Evolutionary conservation across 2,113 vertebrate genomes (phyloP).

Genomic region (Tenebrosternarchus preto): DNA sequence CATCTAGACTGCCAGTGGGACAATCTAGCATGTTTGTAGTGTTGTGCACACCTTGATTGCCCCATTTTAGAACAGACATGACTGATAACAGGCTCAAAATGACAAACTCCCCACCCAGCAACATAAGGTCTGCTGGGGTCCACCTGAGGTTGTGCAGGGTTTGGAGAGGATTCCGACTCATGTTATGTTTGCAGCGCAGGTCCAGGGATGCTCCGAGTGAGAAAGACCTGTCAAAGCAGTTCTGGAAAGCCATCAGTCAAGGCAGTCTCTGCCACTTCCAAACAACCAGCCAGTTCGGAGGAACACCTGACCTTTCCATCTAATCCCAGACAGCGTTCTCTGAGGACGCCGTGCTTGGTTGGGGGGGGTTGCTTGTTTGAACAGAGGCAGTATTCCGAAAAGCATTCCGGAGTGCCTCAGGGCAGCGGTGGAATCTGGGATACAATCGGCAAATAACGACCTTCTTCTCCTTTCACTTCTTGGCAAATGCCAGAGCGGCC

Average conservation of each 20-base stretch:
- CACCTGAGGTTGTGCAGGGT: conserved; percentile 10
- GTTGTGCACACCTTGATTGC: neutral
- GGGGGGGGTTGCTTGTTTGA: conserved; percentile 33
- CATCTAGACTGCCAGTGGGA: conserved; percentile 32
- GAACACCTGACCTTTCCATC: conserved; percentile 37
- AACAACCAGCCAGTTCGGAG: conserved; percentile 24
- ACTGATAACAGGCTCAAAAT: conserved; percentile 23
- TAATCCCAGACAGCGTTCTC: conserved; percentile 24
- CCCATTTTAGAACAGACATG: neutral
- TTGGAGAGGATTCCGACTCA: conserved; percentile 12
- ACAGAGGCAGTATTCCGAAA: neutral
- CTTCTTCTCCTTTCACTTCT: no score
- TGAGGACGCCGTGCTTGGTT: neutral
- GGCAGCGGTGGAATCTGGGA: neutral
- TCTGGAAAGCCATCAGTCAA: conserved; percentile 44
- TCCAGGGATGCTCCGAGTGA: neutral
- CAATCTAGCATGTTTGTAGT: conserved; percentile 40
- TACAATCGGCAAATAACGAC: no score
- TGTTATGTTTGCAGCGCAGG: conserved; percentile 7
- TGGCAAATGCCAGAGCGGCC: neutral
- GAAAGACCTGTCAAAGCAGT: conserved; percentile 19
- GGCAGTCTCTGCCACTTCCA: conserved; percentile 2
- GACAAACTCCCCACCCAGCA: conserved; percentile 32
- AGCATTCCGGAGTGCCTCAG: neutral
- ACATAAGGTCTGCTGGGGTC: conserved; percentile 13